Base-by-base conservation (phyloP, 2,888 invertebrate genomes). In the Pelosia muscerda region DNA sequence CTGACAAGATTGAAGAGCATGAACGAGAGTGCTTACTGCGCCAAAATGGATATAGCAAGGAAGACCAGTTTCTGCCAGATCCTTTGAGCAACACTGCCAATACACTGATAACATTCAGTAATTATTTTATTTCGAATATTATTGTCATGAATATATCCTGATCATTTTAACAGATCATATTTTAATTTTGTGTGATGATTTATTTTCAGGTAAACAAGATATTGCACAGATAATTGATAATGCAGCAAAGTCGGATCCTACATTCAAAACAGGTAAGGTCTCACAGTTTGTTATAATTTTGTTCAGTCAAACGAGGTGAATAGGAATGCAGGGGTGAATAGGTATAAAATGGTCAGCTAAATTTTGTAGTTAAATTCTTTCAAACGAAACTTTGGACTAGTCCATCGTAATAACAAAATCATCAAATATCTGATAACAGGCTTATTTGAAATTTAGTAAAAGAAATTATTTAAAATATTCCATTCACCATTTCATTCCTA, bases 81-180 rank as follows among this genome's bases (percentile, higher is more conserved):
- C 86, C 90, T 28, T 49, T 86, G 6, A 84, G 90, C 58, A 58
- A 73, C 11, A 73, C 82, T 62, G 78, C 86, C 9, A 79, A 68
- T 5, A 89, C 90, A 25, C 73, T 91, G 13, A 84, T 93, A 1
- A 92, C 88, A 87, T 81, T 92, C 15, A 77, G 94, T 94, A 89
- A 72, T 26, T 70, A 56, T 34, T 38, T 56, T 6, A 28, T 11
- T n/a, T n/a, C n/a, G n/a, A n/a, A 13, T 28, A n/a, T 26, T 22
- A 13, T 59, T 34, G 13, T 34, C 28, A 34, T 34, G 34, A 34
- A 34, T 11, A 34, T 11, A 5, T 28, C 28, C 28, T 4, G 28
- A 6, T 28, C 28, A 11, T 34, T 34, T 34, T 3, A 13, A 34
- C 13, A 11, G 11, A 2, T 34, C 2, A 34, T 13, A 34, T 38